A percentile compares a stretch with the other conserved stretches of the same genome.
phyloP scores from a whole-genome alignment of 1,140 invertebrate species.

The Alviniconcha marisindica region DNA sequence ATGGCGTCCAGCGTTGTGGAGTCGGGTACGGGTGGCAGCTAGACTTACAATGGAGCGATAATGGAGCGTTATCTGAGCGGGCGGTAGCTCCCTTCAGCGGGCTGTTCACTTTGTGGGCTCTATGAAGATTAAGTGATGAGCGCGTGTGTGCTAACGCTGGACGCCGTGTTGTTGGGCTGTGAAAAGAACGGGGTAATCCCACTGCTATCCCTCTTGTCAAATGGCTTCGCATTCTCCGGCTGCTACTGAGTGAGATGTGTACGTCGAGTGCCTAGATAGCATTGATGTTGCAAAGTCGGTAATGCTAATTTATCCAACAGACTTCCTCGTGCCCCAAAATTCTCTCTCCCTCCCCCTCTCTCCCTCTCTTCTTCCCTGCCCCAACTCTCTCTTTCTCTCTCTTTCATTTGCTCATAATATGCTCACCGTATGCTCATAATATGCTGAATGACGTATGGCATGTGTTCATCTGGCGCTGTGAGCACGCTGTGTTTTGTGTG shows the following conservation, averaged over 20 bases:
- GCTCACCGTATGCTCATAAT: no score
- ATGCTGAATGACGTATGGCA: no score
- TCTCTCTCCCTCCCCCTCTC: not conserved
- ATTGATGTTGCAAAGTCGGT: not conserved
- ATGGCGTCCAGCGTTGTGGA: no score
- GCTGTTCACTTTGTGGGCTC: not conserved
- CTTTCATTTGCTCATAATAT: not conserved
- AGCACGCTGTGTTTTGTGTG: no score
- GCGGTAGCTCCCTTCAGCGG: not conserved
- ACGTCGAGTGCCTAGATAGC: not conserved
- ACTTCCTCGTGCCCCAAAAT: not conserved
- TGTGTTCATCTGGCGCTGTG: no score
- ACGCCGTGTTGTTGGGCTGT: not conserved
- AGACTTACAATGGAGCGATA: constrained; percentile 8
- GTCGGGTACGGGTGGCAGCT: not conserved
- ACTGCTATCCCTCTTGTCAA: not conserved
- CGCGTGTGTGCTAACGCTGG: not conserved
- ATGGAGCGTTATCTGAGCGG: not conserved
- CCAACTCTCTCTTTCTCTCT: not conserved
- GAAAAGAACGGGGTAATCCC: not conserved
- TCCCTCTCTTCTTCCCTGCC: not conserved
- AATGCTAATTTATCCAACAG: not conserved
- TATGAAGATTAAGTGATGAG: not conserved
- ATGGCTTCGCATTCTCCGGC: not conserved
- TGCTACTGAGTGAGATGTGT: not conserved